Evolutionary conservation across 1,140 invertebrate genomes (phyloP), one percentile per base, ranked within the genome.

Genomic region (Argopecten irradians): DNA sequence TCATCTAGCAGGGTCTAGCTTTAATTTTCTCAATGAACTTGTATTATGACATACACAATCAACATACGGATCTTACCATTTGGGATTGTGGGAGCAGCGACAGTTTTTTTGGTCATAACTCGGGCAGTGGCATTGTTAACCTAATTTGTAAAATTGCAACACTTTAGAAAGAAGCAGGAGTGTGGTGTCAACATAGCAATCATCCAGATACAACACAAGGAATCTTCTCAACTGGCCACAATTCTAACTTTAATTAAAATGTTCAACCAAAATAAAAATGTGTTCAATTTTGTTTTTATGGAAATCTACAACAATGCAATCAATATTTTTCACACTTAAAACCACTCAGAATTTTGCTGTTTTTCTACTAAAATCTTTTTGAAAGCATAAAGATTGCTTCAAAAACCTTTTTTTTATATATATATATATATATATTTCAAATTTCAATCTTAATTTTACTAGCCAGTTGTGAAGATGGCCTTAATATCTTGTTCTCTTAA

Each of bases 41-140:
- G 55, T 71, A 71, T 71, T 71, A 71, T 28, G 55, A 71, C 55
- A 71, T 71, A 71, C 55, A 71, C 55, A 71, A 71, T 71, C 88
- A 92, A 92, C 90, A 91, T 91, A 90, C 91, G 92, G 91, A 90
- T 94, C 98, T 97, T 97, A 99, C 98, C 98, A 97, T 98, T 98
- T 93, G 98, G 98, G 95, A 99, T 97, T 94, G 98, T 97, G 91
- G 98, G 97, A 95, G 98, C 97, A 91, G 93, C 91, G 92, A 93
- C 91, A 90, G 94, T 92, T 97, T 99, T 99, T 97, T 99, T 99
- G 95, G 98, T 99, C 97, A 99, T 98, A 95, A 99, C 98, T 96
- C 98, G 97, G 93, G 98, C 98, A 93, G 98, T 99, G 92, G 98
- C 98, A 97, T 99, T 99, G 97, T 99, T 99, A 95, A 99, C 98